Base-by-base conservation (phyloP, 2,797 vertebrate genomes). In the Macropodus opercularis region DNA sequence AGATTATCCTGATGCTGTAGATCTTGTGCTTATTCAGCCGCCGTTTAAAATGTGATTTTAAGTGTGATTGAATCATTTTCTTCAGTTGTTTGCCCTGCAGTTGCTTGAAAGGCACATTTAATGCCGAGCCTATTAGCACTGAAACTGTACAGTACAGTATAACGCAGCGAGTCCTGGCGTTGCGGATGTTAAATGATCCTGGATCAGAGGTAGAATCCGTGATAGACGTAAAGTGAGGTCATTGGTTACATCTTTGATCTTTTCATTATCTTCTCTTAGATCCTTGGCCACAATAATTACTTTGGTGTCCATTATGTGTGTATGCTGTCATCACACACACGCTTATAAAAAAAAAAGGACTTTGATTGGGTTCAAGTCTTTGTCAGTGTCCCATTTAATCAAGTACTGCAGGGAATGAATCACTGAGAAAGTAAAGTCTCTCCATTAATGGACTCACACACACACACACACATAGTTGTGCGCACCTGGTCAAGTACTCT, bases 231-330 rank as follows among this genome's bases (percentile, higher is more conserved):
- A 23, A 60, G 35, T 3, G 5, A 57, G 36, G 42, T 77, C 42
- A 51, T 76, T 64, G 50, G 54, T 68, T 26, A 42, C 27, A 61
- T 68, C 49, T 59, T 18, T 55, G 55, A 79, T 79, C 43, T 83
- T 71, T 82, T 85, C 58, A 84, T 83, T 77, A 62, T 79, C 55
- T 49, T 79, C 44, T 64, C 69, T 77, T 34, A 51, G 63, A 85
- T 73, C 77, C 42, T 56, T 65, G 64, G 62, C 61, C 47, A 54
- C 55, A 58, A 72, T 88, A 78, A 88, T 86, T 74, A 80, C 54
- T 58, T 36, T 48, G 57, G 19, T 46, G 43, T 72, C 83, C 68
- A 81, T 77, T 81, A 66, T 75, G 60, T 47, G 59, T 52, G 52
- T 40, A 64, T 75, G 29, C 71, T 83, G 52, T 67, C 53, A 67